These are phyloP conservation scores for Fistularia tabacaria DNA, from an alignment of 2,797 vertebrate species.

Conservation along the genomic window DNA sequence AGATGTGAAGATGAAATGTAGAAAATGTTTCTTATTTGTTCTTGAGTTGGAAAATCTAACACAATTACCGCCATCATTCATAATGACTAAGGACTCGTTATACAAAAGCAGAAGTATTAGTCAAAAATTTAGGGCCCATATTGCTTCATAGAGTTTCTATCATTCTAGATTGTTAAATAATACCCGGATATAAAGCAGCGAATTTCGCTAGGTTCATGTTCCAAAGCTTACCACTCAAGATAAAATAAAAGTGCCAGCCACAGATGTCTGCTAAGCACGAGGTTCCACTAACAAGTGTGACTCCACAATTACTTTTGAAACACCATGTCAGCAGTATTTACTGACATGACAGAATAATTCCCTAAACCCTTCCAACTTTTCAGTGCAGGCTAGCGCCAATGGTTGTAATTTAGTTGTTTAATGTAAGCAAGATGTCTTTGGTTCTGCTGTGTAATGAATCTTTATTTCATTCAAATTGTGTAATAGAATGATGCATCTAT, in stretches of 20 bases:
- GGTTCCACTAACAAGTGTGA: slow-evolving; percentile 20
- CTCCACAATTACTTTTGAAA: slow-evolving; percentile 13
- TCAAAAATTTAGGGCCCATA: too few relatives aligned
- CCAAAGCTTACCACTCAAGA: slow-evolving; percentile 9
- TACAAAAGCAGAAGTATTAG: too few relatives aligned
- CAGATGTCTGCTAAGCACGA: slow-evolving; percentile 50
- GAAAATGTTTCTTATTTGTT: not conserved
- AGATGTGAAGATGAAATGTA: slow-evolving; percentile 7
- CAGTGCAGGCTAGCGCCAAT: slow-evolving; percentile 7
- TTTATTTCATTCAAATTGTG: not conserved
- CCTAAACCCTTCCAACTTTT: slow-evolving; percentile 15
- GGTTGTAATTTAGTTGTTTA: slow-evolving; percentile 21
- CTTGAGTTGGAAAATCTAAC: too few relatives aligned
- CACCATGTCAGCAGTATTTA: slow-evolving; percentile 5
- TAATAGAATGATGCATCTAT: slow-evolving; percentile 1
- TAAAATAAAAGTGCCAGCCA: slow-evolving; percentile 41
- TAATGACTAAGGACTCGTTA: too few relatives aligned
- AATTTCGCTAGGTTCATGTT: slow-evolving; percentile 1
- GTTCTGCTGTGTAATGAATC: slow-evolving; percentile 41
- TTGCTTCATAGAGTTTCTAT: too few relatives aligned
- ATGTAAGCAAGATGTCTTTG: slow-evolving; percentile 41
- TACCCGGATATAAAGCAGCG: slow-evolving; percentile 13
- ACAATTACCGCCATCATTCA: too few relatives aligned
- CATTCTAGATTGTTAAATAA: not conserved
- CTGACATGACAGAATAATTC: slow-evolving; percentile 10